phyloP scores from a whole-genome alignment of 1,140 invertebrate species.

The Brachionus rotundiformis region DNA sequence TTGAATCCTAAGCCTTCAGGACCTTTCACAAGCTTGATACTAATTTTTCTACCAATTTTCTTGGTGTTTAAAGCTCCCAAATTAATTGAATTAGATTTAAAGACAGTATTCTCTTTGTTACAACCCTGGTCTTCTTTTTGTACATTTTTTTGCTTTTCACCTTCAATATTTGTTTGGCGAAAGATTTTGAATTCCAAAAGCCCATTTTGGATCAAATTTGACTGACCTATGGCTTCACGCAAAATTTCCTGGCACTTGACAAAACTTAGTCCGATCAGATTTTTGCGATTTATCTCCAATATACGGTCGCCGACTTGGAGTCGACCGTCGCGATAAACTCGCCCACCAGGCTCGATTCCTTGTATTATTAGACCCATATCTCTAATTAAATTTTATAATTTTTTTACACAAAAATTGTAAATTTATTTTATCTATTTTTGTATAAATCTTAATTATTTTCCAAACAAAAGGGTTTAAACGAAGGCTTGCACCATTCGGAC shows the following conservation, averaged over 20 bases:
- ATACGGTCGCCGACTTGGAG: conserved; percentile 79
- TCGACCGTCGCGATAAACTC: conserved; percentile 77
- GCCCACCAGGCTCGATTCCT: conserved; percentile 79
- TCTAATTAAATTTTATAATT: conserved; percentile 53
- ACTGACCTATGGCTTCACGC: conserved; percentile 71
- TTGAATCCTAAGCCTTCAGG: conserved; percentile 84
- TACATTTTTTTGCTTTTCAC: background rate
- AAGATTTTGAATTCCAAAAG: conserved; percentile 31
- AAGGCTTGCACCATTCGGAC: no score
- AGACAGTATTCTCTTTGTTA: background rate
- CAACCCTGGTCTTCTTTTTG: background rate
- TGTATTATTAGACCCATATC: conserved; percentile 76
- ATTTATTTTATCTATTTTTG: no score
- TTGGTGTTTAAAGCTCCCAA: conserved; percentile 48
- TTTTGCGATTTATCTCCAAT: conserved; percentile 80
- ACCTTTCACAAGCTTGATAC: conserved; percentile 54
- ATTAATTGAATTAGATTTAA: conserved; percentile 33
- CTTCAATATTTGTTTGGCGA: background rate
- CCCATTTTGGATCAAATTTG: conserved; percentile 53
- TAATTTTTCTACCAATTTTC: conserved; percentile 52
- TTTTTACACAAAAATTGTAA: no score
- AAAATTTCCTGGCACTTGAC: conserved; percentile 76
- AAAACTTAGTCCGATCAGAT: conserved; percentile 73
- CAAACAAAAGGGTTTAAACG: no score
- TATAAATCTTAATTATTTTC: no score